phyloP scores from a whole-genome alignment of 2,113 vertebrate genomes.

The Hippocampus barbouri region DNA sequence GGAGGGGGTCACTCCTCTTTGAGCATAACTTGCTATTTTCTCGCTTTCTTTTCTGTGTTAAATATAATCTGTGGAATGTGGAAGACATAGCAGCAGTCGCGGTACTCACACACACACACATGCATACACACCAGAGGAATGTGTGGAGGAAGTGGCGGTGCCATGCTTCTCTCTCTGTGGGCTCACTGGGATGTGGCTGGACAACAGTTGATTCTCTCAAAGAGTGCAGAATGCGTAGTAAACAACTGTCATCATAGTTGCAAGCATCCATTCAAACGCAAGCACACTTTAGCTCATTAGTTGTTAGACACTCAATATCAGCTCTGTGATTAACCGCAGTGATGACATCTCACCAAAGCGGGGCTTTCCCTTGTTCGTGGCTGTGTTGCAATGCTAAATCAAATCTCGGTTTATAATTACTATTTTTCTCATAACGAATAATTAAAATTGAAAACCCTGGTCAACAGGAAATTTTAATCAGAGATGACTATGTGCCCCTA shows the following conservation, averaged over 20 bases:
- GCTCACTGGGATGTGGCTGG: not conserved
- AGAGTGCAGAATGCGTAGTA: not conserved
- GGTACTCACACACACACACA: slow-evolving; percentile 16
- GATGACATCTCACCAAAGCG: not conserved
- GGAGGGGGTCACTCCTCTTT: slow-evolving; percentile 11
- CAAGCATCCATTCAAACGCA: not conserved
- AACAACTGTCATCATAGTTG: not conserved
- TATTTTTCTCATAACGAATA: not conserved
- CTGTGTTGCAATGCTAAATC: not conserved
- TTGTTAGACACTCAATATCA: not conserved
- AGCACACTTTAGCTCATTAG: not conserved
- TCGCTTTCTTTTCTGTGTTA: slow-evolving; percentile 24
- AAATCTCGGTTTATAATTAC: not conserved
- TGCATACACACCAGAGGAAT: slow-evolving; percentile 36
- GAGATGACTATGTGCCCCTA: too few species aligned
- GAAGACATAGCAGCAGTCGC: slow-evolving; percentile 55
- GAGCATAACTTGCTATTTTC: slow-evolving; percentile 11
- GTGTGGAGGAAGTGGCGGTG: slow-evolving; percentile 45
- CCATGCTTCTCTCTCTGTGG: slow-evolving; percentile 6
- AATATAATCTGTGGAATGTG: slow-evolving; percentile 58
- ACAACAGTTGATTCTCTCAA: not conserved
- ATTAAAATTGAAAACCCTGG: not conserved
- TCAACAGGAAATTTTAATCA: too few species aligned
- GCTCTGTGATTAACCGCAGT: not conserved
- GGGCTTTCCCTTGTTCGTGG: not conserved